Conservation (phyloP, 2,888 invertebrate genomes). For the Drosophila formosana region DNA sequence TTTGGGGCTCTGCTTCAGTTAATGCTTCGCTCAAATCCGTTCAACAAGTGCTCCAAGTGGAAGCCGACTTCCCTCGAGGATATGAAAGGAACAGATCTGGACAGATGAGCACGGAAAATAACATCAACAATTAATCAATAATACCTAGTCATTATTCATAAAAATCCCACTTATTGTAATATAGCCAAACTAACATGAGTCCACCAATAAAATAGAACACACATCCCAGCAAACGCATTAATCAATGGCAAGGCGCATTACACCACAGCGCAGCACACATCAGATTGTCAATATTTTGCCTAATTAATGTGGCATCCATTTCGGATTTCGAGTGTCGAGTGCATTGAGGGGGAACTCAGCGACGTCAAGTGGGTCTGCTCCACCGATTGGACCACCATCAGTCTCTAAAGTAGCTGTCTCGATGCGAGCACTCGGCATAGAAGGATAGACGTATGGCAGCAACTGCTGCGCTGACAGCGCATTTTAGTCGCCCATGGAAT, state of each 20-base stretch:
- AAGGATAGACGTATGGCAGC: constrained; percentile 65
- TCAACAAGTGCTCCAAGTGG: constrained; percentile 18
- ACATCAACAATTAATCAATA: neutral
- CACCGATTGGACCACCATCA: constrained; percentile 64
- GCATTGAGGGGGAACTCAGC: constrained; percentile 48
- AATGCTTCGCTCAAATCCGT: constrained; percentile 39
- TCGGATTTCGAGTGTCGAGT: constrained; percentile 76
- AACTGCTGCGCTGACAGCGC: constrained; percentile 78
- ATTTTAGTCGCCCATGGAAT: constrained; percentile 37
- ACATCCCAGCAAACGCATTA: constrained; percentile 47
- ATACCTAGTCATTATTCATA: neutral
- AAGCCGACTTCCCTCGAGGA: neutral
- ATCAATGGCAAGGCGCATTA: constrained; percentile 58
- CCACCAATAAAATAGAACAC: constrained; percentile 42
- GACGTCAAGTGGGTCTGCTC: constrained; percentile 46
- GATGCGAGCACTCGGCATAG: constrained; percentile 2
- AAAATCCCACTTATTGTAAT: constrained; percentile 14
- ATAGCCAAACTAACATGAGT: constrained; percentile 19
- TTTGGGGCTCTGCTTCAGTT: constrained; percentile 61
- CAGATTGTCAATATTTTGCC: constrained; percentile 75
- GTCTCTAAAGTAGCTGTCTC: constrained; percentile 66
- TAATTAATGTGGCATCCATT: constrained; percentile 80
- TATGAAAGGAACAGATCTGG: neutral
- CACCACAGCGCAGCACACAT: constrained; percentile 33
- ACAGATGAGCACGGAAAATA: neutral